phyloP scores from a whole-genome alignment of 1,140 invertebrate genomes.

The Halotydeus destructor region DNA sequence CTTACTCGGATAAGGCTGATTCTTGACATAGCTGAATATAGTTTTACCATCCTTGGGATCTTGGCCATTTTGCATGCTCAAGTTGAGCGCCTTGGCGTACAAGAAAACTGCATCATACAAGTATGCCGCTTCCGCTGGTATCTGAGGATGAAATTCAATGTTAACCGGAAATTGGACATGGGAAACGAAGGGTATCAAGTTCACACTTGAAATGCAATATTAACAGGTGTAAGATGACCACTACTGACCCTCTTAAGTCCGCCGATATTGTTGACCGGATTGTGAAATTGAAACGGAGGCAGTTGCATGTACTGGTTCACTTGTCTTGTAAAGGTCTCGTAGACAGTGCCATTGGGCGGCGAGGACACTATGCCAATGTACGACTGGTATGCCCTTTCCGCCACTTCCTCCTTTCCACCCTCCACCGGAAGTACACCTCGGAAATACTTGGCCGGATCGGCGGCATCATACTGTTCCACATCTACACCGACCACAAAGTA shows the following conservation, averaged over 20 bases:
- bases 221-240: background rate
- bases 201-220: background rate
- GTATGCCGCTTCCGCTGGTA: constrained; percentile 65
- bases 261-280: constrained; percentile 44
- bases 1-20: constrained; percentile 52
- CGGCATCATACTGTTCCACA: constrained; percentile 56
- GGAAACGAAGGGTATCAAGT: background rate
- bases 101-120: constrained; percentile 72
- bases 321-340: constrained; percentile 45
- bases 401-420: constrained; percentile 33
- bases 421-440: constrained; percentile 35
- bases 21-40: constrained; percentile 44
- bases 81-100: constrained; percentile 49
- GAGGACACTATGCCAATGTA: constrained; percentile 32
- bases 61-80: constrained; percentile 38
- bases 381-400: constrained; percentile 38
- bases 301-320: constrained; percentile 55
- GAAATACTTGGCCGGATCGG: constrained; percentile 49
- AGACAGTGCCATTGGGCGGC: constrained; percentile 29
- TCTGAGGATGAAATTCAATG: constrained; percentile 32
- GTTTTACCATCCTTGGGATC: constrained; percentile 45
- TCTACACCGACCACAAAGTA: constrained; percentile 78
- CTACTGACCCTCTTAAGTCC: constrained; percentile 43
- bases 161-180: background rate
- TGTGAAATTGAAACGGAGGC: constrained; percentile 63